These are phyloP conservation scores for Allacma fusca DNA, from an alignment of 2,888 invertebrate genomes.

Conservation along the genomic window DNA sequence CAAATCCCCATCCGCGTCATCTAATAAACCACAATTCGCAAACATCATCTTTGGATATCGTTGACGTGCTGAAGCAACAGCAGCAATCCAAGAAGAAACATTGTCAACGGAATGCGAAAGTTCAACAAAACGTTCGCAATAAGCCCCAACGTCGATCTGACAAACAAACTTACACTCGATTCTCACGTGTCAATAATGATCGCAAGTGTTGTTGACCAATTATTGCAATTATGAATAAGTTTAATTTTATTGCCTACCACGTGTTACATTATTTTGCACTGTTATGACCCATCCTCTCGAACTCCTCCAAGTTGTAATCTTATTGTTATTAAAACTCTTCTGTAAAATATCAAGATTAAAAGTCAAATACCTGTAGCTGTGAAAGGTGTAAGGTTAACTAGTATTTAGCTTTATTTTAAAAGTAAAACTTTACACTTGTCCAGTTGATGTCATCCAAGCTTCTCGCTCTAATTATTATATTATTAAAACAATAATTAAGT, in stretches of 20 bases:
- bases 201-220: constrained; percentile 43
- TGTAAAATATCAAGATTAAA: neutral
- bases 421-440: neutral
- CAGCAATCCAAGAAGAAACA: constrained; percentile 35
- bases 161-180: constrained; percentile 44
- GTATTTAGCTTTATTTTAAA: too few relatives aligned
- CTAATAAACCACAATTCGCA: constrained; percentile 11
- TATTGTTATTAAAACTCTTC: neutral
- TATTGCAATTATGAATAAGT: constrained; percentile 1
- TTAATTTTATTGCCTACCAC: constrained; percentile 2
- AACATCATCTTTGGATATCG: constrained; percentile 9
- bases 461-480: neutral
- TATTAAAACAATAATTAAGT: neutral
- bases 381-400: too few relatives aligned
- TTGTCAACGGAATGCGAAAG: constrained; percentile 38
- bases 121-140: constrained; percentile 38
- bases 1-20: constrained; percentile 28
- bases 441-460: constrained; percentile 1
- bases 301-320: neutral
- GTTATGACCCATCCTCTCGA: constrained; percentile 7
- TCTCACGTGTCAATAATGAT: constrained; percentile 44
- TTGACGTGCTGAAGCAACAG: constrained; percentile 34
- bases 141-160: constrained; percentile 43
- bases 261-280: constrained; percentile 1
- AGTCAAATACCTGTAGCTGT: too few relatives aligned